Evolutionary conservation across 2,797 vertebrate genomes (phyloP).

Genomic region (Galaxias olidus): DNA sequence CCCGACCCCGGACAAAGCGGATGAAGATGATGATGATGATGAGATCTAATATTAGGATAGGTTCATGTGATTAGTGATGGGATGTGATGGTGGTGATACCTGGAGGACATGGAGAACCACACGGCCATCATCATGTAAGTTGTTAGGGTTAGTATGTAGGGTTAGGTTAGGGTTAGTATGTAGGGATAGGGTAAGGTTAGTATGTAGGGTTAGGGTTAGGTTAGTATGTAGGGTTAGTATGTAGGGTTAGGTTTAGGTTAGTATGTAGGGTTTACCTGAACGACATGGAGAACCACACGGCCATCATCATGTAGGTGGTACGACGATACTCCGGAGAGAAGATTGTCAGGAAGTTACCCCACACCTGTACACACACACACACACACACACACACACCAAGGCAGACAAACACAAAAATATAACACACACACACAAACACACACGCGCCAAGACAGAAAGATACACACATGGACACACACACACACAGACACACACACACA

Average conservation of each 20-base stretch:
- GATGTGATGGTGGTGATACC: constrained; percentile 65
- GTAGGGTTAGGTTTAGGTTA: too few relatives aligned
- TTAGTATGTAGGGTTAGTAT: too few relatives aligned
- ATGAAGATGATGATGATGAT: too few relatives aligned
- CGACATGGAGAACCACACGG: constrained; percentile 98
- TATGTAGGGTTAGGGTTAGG: too few relatives aligned
- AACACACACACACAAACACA: constrained; percentile 1
- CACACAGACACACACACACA: too few relatives aligned
- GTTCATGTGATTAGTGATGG: too few relatives aligned
- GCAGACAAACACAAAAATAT: constrained; percentile 3
- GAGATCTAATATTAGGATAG: too few relatives aligned
- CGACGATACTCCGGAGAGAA: constrained; percentile 89
- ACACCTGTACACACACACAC: constrained; percentile 76
- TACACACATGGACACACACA: not conserved
- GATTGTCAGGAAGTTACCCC: constrained; percentile 87
- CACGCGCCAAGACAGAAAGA: not conserved
- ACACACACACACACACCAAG: not conserved
- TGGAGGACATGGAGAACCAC: constrained; percentile 99
- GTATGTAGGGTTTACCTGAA: too few relatives aligned
- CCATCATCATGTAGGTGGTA: constrained; percentile 98
- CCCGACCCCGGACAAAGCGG: too few relatives aligned
- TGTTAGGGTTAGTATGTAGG: too few relatives aligned
- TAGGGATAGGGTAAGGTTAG: too few relatives aligned
- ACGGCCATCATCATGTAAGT: constrained; percentile 98
- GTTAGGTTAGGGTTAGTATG: too few relatives aligned